These are phyloP conservation scores for Orthosia cruda DNA, from an alignment of 2,888 invertebrate species.

Conservation along the genomic window DNA sequence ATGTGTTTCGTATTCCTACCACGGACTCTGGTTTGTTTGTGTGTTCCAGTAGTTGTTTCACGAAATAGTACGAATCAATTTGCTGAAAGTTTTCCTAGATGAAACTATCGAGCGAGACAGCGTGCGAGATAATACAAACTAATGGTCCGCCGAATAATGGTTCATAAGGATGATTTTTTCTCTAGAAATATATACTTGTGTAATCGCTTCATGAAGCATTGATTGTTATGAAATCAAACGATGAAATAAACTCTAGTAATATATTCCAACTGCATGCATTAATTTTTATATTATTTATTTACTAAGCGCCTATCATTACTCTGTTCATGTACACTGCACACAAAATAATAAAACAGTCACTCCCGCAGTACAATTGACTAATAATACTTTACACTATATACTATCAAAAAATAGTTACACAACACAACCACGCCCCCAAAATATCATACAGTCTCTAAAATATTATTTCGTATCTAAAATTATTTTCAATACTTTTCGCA, in stretches of 20 bases:
- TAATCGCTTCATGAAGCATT: background rate
- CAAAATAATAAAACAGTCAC: too few relatives aligned
- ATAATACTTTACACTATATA: too few relatives aligned
- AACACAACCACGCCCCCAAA: too few relatives aligned
- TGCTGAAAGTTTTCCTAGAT: slow-evolving; percentile 20
- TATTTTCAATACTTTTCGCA: too few relatives aligned
- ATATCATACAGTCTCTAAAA: too few relatives aligned
- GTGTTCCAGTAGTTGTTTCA: slow-evolving; percentile 1
- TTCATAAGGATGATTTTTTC: background rate
- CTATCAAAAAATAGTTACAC: too few relatives aligned
- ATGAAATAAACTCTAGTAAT: slow-evolving; percentile 1
- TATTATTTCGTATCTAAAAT: too few relatives aligned
- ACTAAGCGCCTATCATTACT: too few relatives aligned
- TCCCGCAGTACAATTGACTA: too few relatives aligned
- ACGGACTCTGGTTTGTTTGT: slow-evolving; percentile 38
- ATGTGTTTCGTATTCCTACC: slow-evolving; percentile 47
- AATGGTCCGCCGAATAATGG: background rate
- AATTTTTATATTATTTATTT: too few relatives aligned
- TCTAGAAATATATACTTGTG: background rate
- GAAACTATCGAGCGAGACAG: slow-evolving; percentile 1
- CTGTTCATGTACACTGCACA: too few relatives aligned
- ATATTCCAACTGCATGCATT: background rate
- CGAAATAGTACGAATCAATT: slow-evolving; percentile 36
- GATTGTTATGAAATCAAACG: background rate
- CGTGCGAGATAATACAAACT: slow-evolving; percentile 1